Conservation (phyloP, 1,140 invertebrate genomes). For the Magallana angulata region DNA sequence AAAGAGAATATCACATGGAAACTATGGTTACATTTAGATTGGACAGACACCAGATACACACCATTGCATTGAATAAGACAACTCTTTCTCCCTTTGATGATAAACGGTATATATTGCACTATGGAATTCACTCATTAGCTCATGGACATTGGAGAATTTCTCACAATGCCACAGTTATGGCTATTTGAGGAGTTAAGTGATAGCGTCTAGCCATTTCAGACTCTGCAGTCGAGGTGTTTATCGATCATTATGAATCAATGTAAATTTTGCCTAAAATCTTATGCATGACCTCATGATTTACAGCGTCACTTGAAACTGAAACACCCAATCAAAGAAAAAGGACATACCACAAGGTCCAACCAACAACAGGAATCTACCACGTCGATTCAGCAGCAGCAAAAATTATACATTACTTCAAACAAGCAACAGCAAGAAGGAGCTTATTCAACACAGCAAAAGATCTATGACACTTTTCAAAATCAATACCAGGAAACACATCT, state of each 20-base stretch:
- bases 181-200: neutral
- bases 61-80: constrained; percentile 42
- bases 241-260: constrained; percentile 33
- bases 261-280: constrained; percentile 9
- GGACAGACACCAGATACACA: constrained; percentile 50
- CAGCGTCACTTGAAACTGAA: constrained; percentile 34
- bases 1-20: constrained; percentile 7
- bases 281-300: constrained; percentile 38
- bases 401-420: neutral
- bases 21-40: neutral
- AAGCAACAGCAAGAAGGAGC: neutral
- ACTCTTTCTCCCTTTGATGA: constrained; percentile 51
- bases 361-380: constrained; percentile 7
- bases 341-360: neutral
- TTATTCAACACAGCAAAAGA: neutral
- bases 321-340: neutral
- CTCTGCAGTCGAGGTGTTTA: neutral
- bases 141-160: constrained; percentile 50
- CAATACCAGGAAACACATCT: neutral
- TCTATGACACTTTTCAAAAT: neutral
- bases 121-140: constrained; percentile 38
- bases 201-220: neutral
- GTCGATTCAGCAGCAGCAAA: neutral
- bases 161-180: constrained; percentile 3
- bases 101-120: constrained; percentile 47